Percentiles rank a stretch among this genome's conserved stretches.
Evolutionary conservation across 1,140 invertebrate genomes (phyloP).

Genomic region (Rhysida immarginata): DNA sequence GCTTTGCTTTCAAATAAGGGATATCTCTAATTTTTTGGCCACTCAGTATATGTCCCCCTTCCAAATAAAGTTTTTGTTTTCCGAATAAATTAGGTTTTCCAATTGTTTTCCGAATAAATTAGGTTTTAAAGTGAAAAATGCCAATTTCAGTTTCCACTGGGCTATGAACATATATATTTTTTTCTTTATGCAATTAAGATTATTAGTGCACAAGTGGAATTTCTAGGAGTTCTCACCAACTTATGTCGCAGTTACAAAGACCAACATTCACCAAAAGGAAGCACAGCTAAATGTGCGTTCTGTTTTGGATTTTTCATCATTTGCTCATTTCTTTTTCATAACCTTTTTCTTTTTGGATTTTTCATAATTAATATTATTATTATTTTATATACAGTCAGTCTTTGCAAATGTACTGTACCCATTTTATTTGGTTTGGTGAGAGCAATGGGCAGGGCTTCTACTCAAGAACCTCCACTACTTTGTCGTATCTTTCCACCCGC

Average conservation of each 20-base stretch:
- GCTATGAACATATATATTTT: no score
- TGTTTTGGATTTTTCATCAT: background rate
- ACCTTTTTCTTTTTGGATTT: background rate
- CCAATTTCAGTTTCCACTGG: no score
- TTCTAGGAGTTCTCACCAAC: conserved; percentile 49
- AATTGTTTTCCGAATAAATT: no score
- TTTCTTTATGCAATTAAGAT: conserved; percentile 36
- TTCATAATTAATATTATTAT: background rate
- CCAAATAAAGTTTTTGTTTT: no score
- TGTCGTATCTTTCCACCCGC: conserved; percentile 59
- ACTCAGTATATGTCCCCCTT: no score
- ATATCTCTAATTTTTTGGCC: no score
- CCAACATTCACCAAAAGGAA: conserved; percentile 29
- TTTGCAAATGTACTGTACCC: conserved; percentile 73
- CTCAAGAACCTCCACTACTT: conserved; percentile 56
- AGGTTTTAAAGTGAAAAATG: no score
- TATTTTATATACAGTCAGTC: conserved; percentile 33
- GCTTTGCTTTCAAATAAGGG: no score
- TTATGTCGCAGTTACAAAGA: conserved; percentile 41
- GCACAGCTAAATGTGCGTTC: conserved; percentile 33
- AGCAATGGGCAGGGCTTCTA: conserved; percentile 71
- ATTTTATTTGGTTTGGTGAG: conserved; percentile 70
- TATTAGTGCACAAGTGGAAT: conserved; percentile 58
- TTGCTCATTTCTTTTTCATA: background rate
- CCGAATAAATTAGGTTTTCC: no score